Percentiles rank a stretch among this genome's conserved stretches.
Evolutionary conservation across 2,113 vertebrate genomes (phyloP).

Genomic region (Cettia cetti): DNA sequence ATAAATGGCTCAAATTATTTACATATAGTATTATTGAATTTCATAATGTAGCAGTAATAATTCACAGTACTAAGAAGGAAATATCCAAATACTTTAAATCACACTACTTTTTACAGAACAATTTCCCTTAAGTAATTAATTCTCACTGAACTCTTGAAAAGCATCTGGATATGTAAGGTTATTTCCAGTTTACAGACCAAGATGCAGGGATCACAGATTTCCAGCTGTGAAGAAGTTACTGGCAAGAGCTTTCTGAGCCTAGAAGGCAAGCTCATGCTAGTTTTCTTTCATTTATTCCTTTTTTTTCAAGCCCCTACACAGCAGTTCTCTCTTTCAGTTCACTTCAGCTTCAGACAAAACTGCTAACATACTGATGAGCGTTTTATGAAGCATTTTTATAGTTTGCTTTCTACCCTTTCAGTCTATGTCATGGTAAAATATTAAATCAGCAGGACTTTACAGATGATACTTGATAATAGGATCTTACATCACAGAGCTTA

Average conservation of each 20-base stretch:
- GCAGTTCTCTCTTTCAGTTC: not conserved
- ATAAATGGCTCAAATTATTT: not conserved
- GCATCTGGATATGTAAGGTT: not conserved
- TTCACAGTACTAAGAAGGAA: not conserved
- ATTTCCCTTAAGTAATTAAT: not conserved
- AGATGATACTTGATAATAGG: constrained; percentile 18
- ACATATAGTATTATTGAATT: not conserved
- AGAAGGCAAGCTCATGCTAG: not conserved
- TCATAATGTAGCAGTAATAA: not conserved
- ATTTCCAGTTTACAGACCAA: not conserved
- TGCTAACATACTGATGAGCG: not conserved
- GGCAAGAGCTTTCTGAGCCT: not conserved
- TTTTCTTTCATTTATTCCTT: not conserved
- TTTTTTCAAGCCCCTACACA: not conserved
- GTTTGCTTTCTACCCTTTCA: not conserved
- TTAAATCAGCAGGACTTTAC: constrained; percentile 1
- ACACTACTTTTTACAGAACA: not conserved
- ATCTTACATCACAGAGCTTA: constrained; percentile 8
- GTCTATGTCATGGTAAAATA: not conserved
- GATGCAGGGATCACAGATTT: not conserved
- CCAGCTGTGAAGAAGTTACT: not conserved
- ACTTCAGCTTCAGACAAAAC: not conserved
- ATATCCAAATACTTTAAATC: not conserved
- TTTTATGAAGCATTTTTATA: not conserved
- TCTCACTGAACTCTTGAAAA: not conserved